These are phyloP conservation scores for Discoglossus pictus DNA, from an alignment of 2,797 vertebrate species.

Conservation along the genomic window DNA sequence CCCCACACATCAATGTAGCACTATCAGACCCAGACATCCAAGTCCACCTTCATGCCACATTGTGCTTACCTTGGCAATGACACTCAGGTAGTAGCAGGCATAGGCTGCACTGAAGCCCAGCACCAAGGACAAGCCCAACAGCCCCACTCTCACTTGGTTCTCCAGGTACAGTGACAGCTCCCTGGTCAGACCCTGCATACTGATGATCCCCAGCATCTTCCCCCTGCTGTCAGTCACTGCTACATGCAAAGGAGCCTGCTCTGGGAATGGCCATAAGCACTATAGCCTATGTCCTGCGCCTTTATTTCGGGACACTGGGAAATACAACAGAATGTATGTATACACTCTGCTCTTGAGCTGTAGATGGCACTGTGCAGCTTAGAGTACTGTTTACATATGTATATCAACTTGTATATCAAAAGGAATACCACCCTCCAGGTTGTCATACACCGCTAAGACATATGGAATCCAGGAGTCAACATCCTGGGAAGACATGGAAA, in stretches of 20 bases:
- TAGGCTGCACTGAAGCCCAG: constrained; percentile 93
- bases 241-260: no score
- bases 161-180: constrained; percentile 90
- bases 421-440: not conserved
- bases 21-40: no score
- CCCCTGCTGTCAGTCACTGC: constrained; percentile 46
- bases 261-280: no score
- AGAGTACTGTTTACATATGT: no score
- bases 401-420: not conserved
- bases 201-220: constrained; percentile 76
- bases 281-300: no score
- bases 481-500: constrained; percentile 5
- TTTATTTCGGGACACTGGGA: no score
- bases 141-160: constrained; percentile 87
- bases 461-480: no score
- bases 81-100: constrained; percentile 93
- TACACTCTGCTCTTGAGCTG: no score
- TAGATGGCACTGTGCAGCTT: no score
- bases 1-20: no score
- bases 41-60: no score
- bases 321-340: no score
- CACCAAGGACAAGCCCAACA: constrained; percentile 88
- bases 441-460: not conserved
- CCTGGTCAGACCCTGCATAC: constrained; percentile 84
- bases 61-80: constrained; percentile 88